Conservation (phyloP, 2,888 invertebrate genomes). For the Crepidodera aurea region DNA sequence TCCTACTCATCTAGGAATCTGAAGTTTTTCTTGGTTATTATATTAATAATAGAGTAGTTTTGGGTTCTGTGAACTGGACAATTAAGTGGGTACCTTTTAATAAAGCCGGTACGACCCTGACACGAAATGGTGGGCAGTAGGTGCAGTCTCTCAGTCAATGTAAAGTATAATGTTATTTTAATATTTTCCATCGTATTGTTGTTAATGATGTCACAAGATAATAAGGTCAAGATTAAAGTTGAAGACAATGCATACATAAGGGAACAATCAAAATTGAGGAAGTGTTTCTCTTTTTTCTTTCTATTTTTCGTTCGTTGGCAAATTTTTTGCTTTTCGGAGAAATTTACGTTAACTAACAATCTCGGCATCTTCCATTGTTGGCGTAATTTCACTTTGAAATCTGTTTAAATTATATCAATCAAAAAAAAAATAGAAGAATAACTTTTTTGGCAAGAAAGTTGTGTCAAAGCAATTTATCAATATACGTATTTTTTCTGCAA, state of each 20-base stretch:
- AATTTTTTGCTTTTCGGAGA: too few species aligned
- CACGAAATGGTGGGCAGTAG: slow-evolving; percentile 38
- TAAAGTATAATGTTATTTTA: slow-evolving; percentile 45
- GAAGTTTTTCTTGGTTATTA: too few species aligned
- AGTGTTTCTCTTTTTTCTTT: slow-evolving; percentile 32
- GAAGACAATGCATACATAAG: slow-evolving; percentile 46
- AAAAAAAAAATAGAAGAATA: too few species aligned
- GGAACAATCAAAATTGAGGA: slow-evolving; percentile 45
- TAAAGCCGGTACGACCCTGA: slow-evolving; percentile 30
- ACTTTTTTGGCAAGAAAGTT: too few species aligned
- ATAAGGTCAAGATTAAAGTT: slow-evolving; percentile 48
- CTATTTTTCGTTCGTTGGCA: too few species aligned
- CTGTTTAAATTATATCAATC: too few species aligned
- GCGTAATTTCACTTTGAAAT: too few species aligned
- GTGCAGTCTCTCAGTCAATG: slow-evolving; percentile 47
- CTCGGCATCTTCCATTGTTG: too few species aligned
- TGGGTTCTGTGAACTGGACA: slow-evolving; percentile 4
- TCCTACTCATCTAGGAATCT: too few species aligned
- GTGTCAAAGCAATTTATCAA: too few species aligned
- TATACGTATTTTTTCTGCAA: too few species aligned
- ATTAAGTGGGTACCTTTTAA: slow-evolving; percentile 15
- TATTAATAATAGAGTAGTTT: slow-evolving; percentile 15
- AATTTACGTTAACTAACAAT: too few species aligned
- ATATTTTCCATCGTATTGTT: slow-evolving; percentile 47
- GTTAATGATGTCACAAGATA: slow-evolving; percentile 50